Conservation (phyloP, 2,113 vertebrate species). For the Calypte anna region DNA sequence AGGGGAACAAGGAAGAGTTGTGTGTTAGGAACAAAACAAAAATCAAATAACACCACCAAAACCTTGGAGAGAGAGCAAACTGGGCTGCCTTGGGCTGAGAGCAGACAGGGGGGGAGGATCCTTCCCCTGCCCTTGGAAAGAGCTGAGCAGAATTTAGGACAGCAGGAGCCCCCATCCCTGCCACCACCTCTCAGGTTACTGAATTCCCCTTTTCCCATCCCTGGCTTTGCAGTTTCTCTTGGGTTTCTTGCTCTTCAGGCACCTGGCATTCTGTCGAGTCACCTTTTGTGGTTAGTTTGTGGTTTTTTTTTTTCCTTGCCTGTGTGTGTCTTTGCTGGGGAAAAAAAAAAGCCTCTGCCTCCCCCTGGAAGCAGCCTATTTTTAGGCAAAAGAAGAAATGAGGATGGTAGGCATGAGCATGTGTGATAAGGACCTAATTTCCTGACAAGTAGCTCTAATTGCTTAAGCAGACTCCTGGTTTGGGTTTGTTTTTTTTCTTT, state of each 20-base stretch:
- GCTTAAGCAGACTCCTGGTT: too few relatives aligned
- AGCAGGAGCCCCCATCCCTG: not conserved
- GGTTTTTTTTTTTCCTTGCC: too few relatives aligned
- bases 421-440: slow-evolving; percentile 2
- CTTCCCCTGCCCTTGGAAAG: not conserved
- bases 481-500: too few relatives aligned
- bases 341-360: not conserved
- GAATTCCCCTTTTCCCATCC: not conserved
- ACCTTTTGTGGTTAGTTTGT: not conserved
- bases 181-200: not conserved
- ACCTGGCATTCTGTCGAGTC: not conserved
- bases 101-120: rapidly evolving
- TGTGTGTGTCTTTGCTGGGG: not conserved
- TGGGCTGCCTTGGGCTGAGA: not conserved
- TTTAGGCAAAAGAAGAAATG: not conserved
- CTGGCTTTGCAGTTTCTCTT: not conserved
- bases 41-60: not conserved
- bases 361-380: not conserved
- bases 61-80: not conserved
- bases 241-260: not conserved
- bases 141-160: not conserved
- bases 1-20: not conserved
- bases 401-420: not conserved
- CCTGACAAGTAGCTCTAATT: not conserved
- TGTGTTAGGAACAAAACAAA: not conserved